Conservation (phyloP, 2,888 invertebrate species). For the Xestia xanthographa region DNA sequence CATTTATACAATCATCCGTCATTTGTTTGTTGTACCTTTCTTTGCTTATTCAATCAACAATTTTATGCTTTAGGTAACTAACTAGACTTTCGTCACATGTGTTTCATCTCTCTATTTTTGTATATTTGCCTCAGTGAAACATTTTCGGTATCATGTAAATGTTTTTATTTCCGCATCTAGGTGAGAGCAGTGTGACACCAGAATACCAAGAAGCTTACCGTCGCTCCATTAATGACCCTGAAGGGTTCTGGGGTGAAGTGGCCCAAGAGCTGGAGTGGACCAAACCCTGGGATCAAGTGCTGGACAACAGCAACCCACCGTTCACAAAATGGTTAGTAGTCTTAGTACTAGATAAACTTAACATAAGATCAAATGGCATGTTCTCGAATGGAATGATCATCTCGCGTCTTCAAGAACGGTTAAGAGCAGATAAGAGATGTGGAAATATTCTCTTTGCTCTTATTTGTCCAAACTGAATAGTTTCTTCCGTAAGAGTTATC, state of each 20-base stretch:
- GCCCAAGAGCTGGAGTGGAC: conserved; percentile 94
- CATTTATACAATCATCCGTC: not conserved
- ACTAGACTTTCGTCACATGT: not conserved
- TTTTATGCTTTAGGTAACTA: not conserved
- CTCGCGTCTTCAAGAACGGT: not conserved
- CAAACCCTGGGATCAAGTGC: conserved; percentile 95
- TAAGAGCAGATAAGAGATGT: not conserved
- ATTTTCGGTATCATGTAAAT: not conserved
- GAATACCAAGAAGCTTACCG: conserved; percentile 92
- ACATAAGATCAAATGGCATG: not conserved
- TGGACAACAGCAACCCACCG: conserved; percentile 95
- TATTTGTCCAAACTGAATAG: not conserved
- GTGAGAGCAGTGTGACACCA: conserved; percentile 79
- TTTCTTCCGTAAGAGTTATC: not conserved
- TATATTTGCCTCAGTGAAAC: not conserved
- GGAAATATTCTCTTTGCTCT: not conserved
- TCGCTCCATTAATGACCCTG: conserved; percentile 94
- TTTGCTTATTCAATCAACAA: not conserved
- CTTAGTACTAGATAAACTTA: conserved; percentile 78
- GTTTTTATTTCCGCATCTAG: conserved; percentile 62
- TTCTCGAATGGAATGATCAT: not conserved
- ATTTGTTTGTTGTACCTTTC: not conserved
- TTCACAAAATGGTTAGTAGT: conserved; percentile 96
- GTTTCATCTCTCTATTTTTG: not conserved
- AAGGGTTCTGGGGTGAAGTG: conserved; percentile 96